Evolutionary conservation across 2,113 vertebrate species (phyloP), one percentile per base, ranked within the genome.

Genomic region (Silurus glanis): DNA sequence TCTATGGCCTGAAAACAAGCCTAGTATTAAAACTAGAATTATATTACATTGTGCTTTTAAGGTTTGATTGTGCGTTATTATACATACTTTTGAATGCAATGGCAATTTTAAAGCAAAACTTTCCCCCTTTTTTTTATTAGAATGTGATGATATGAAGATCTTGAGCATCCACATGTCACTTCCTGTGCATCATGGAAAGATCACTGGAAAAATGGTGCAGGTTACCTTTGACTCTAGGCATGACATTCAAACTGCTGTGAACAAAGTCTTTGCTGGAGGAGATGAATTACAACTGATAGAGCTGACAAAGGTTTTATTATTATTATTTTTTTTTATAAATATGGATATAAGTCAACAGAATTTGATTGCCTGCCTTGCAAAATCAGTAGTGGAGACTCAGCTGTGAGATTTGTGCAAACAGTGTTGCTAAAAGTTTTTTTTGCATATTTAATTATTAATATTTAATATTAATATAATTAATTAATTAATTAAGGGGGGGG

Each of bases 161-260:
- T 87, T 97, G 55, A 90, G 64, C 2, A 83, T 98, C 75, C 74
- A 88, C 6, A 90, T 97, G 90, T 94, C 90, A 25, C 83, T 49
- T 58, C 93, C 95, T 5, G n/a, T 94, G 59, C 25, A 25, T 71
- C 83, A 97, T 85, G 91, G 89, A 75, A 88, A 90, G 82, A 93
- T 72, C 83, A 93, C 93, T 91, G 95, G 88, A 69, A 94, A 86
- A 66, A 95, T 90, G 47, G 85, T 98, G 49, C 91, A 94, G 92
- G 92, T 99, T 86, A 87, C 83, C 81, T 99, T 99, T 87, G 92
- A 90, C 72, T 49, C 87, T 0, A 80, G 95, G 23, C 91, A 95
- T 88, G 91, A 94, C 37, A 89, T 94, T 64, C 84, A 92, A 69
- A 89, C 84, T 58, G 86, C 92, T 21, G 90, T 95, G 8, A 67